Base-by-base conservation (phyloP, 2,113 vertebrate genomes). In the Miniopterus natalensis region DNA sequence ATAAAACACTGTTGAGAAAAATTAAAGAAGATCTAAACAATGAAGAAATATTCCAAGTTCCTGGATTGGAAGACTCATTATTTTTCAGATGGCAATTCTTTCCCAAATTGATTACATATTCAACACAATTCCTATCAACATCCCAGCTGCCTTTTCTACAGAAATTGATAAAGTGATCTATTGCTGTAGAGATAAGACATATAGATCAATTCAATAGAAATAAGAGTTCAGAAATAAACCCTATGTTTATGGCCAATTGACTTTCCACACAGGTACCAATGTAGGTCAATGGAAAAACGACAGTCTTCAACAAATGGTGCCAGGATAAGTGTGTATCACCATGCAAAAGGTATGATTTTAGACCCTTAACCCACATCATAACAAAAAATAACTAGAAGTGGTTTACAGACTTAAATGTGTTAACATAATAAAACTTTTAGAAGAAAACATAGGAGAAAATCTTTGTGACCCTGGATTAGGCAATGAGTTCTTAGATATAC, bases 261-360 rank as follows among this genome's bases (percentile, higher is more conserved):
- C 65, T 91, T 91, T 86, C 29, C 57, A 95, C 57, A 78, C 71
- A 91, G 45, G 55, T 45, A 74, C 59, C 47, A 92, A 49, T 40
- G 40, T 20, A 57, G 66, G 65, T 47, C 9, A 86, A 55, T 15
- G 40, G 47, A 53, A 74, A 65, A 81, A 31, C 15, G n/a, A 36
- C 36, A 36, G 2, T 36, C 36, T 36, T 36, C 36, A 36, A 36
- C 36, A 36, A 36, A 36, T 36, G 36, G 36, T 94, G 47, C 55
- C 5, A 80, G 5, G 27, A 61, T 12, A 78, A 86, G 12, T 81
- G 20, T 36, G 36, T 20, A 65, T 14, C 36, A 49, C n/a, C 18
- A 59, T 31, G n/a, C 17, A 78, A 65, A 71, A 78, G 73, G 40
- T 36, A 61, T 78, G 42, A 71, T 31, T 59, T 71, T 81, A 79